Evolutionary conservation across 2,797 vertebrate genomes (phyloP).

Genomic region (Limosa lapponica): DNA sequence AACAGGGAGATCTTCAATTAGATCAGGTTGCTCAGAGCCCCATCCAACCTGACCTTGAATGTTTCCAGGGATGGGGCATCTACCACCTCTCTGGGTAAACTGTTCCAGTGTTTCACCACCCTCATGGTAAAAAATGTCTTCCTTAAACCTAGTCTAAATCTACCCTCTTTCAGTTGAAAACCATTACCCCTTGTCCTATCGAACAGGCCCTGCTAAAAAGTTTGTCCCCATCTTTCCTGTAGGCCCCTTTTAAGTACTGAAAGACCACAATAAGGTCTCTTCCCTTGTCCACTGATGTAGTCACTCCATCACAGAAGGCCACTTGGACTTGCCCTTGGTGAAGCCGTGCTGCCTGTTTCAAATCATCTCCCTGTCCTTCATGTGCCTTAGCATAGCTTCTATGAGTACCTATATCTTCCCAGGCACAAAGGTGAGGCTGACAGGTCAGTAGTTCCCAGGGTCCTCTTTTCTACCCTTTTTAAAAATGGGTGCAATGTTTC

Average conservation of each 20-base stretch:
- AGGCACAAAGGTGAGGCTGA: neutral
- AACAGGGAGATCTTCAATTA: neutral
- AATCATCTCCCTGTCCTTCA: neutral
- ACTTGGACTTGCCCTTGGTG: neutral
- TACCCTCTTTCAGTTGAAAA: neutral
- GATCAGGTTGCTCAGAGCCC: neutral
- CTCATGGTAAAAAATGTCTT: neutral
- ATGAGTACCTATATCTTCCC: neutral
- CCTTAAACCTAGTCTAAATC: neutral
- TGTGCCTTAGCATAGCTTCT: neutral
- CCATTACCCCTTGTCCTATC: neutral
- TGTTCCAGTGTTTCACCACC: neutral
- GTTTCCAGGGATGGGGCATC: neutral
- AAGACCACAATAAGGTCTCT: neutral
- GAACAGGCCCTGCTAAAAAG: neutral
- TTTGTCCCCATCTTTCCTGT: neutral
- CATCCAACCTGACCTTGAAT: neutral
- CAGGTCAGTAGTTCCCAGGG: neutral
- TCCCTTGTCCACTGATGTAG: neutral
- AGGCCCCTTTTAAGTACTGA: neutral
- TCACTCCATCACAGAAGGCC: neutral
- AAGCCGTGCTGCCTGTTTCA: neutral
- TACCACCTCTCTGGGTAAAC: neutral
- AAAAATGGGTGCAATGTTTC: neutral
- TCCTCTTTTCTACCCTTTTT: neutral